Conservation (phyloP, 2,797 vertebrate genomes). For the Hoplostethus atlanticus region DNA sequence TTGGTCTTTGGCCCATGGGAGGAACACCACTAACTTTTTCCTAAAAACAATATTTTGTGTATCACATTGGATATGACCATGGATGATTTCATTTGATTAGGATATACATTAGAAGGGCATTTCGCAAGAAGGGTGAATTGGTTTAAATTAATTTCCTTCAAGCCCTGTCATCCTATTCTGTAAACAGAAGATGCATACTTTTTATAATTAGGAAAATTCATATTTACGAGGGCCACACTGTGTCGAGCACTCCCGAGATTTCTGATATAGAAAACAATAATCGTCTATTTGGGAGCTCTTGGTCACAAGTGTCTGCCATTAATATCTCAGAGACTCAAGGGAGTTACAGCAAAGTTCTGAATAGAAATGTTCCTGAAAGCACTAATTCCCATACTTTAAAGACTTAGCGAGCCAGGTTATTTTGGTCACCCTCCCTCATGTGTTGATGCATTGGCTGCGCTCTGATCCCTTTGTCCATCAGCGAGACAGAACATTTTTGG, state of each 20-base stretch:
- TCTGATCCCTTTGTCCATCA: constrained; percentile 81
- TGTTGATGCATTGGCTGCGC: constrained; percentile 58
- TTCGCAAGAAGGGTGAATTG: constrained; percentile 28
- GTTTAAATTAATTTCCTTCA: constrained; percentile 37
- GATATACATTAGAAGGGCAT: constrained; percentile 36
- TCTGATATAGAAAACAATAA: too few relatives aligned
- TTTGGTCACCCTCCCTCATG: constrained; percentile 63
- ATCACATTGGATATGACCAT: constrained; percentile 43
- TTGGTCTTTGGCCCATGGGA: constrained; percentile 2
- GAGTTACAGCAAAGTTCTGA: background rate
- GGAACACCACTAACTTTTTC: constrained; percentile 1
- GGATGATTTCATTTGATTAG: constrained; percentile 43
- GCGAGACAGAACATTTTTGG: constrained; percentile 74
- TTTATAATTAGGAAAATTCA: constrained; percentile 44
- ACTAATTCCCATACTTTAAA: constrained; percentile 55
- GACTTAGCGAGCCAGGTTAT: constrained; percentile 64
- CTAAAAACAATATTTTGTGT: constrained; percentile 19
- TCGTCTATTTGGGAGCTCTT: too few relatives aligned
- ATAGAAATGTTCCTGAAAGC: constrained; percentile 36
- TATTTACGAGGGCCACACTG: constrained; percentile 52
- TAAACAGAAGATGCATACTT: constrained; percentile 17
- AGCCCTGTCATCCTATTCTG: constrained; percentile 30
- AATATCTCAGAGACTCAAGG: background rate
- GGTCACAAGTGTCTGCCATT: background rate
- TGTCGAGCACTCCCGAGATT: background rate